Conservation (phyloP, 2,113 vertebrate genomes). For the Brachionichthys hirsutus region DNA sequence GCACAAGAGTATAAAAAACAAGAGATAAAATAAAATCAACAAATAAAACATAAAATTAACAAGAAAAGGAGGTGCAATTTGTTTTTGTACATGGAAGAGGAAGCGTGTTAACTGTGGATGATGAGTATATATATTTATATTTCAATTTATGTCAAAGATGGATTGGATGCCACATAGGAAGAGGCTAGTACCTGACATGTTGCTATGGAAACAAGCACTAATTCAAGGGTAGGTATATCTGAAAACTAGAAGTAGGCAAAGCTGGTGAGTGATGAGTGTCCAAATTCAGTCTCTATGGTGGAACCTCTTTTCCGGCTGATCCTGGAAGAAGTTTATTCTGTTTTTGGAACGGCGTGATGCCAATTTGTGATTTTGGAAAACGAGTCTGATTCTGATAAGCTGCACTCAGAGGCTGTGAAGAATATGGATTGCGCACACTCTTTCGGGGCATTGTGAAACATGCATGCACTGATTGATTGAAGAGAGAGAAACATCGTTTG, state of each 20-base stretch:
- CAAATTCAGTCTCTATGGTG: conserved; percentile 23
- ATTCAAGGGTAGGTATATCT: conserved; percentile 19
- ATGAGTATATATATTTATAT: too few species aligned
- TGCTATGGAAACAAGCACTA: conserved; percentile 56
- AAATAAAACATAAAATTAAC: too few species aligned
- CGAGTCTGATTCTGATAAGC: conserved; percentile 1
- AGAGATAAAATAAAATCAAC: too few species aligned
- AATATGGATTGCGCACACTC: conserved; percentile 36
- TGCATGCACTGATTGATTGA: conserved; percentile 23
- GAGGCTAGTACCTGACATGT: conserved; percentile 34
- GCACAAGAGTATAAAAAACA: too few species aligned
- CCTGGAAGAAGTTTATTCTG: conserved; percentile 18
- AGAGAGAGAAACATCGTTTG: conserved; percentile 21
- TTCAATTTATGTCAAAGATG: too few species aligned
- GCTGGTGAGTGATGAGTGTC: conserved; percentile 34
- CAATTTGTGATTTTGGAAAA: conserved; percentile 29
- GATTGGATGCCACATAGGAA: conserved; percentile 22
- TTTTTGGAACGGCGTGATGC: conserved; percentile 13
- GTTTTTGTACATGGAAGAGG: too few species aligned
- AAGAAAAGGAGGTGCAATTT: too few species aligned
- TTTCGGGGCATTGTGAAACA: conserved; percentile 30
- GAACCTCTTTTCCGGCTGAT: conserved; percentile 17
- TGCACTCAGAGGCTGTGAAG: conserved; percentile 22
- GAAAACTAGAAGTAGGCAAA: conserved; percentile 35
- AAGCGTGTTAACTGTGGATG: too few species aligned